Base-by-base conservation (phyloP, 2,888 invertebrate genomes). In the Allygus modestus region DNA sequence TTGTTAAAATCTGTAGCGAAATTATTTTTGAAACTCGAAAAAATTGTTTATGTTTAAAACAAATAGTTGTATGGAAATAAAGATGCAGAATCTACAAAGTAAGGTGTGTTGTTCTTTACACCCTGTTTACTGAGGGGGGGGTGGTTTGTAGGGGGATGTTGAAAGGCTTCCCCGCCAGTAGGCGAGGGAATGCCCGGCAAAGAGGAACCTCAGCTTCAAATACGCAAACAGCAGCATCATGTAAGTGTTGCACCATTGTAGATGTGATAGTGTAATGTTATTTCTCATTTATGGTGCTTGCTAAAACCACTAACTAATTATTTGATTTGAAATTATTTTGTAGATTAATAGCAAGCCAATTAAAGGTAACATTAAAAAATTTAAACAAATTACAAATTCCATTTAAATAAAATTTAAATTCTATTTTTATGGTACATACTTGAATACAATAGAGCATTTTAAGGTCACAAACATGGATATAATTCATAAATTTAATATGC, bases 141-240 rank as follows among this genome's bases (percentile, higher is more conserved):
- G 69, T 11, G 33, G 65, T 65, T 65, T 4, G 31, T 5, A 7
- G 69, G 23, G 51, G 51, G 23, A 33, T 5, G 41, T 75, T 83
- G 75, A 61, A 58, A 15, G 83, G 83, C 61, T 83, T 83, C 83
- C 17, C 5, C 37, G 23, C 12, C 75, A 83, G 83, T 83, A 1
- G 41, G 58, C 75, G 2, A 73, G 83, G 83, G 75, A 28, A 83
- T 83, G 83, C 58, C 83, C 23, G 28, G 41, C 54, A 73, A 83
- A 11, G 75, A 83, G 41, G 83, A 83, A 26, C 58, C 83, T 41
- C 83, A 73, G 17, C 28, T 58, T 58, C 75, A 75, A 15, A 83
- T 83, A 58, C 83, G 58, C 61, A 83, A 75, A 58, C 83, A 83
- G 20, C 83, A 83, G 43, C 41, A 83, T 2, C 73, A 83, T 83